Base-by-base conservation (phyloP, 2,113 vertebrate species). In the Glaucomys volans region DNA sequence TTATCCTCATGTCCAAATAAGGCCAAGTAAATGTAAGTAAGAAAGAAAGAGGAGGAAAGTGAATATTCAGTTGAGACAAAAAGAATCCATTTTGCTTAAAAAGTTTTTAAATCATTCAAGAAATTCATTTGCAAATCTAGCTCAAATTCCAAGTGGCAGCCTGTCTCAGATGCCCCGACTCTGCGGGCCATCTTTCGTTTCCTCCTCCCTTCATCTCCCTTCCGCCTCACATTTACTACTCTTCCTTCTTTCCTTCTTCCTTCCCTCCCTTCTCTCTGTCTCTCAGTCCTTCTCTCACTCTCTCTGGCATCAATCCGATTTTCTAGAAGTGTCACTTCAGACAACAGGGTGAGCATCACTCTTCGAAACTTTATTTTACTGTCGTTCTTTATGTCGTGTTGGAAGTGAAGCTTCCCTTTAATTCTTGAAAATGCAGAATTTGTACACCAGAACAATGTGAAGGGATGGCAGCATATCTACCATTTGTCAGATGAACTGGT, bases 1-100 rank as follows among this genome's bases (percentile, higher is more conserved):
- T 30, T 22, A 35, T 50, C 17, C 91, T 95, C 37, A n/a, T 13
- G 50, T 0, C 92, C 69, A 96, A 96, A 94, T 81, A 96, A 98
- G 92, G 95, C 14, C 52, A 95, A 91, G 74, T 67, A 97, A 96
- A 96, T 69, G 20, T 59, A 93, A 81, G 87, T 0, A 87, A 88
- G 94, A 97, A 97, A 96, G 67, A 35, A 64, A 94, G 4, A 93
- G 22, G 76, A 16, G 16, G 40, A 94, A 76, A 84, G 9, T n/a
- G 37, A 44, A 71, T 30, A 54, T 57, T 2, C 0, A 8, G 9
- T n/a, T 20, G 64, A 92, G 42, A 52, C 20, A 62, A 69, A 77
- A 42, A 26, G 28, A 9, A 30, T 47, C 2, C 3, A 12, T 75
- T 80, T 81, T 57, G 9, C 62, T 32, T 14, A 77, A 50, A 18